phyloP scores from a whole-genome alignment of 1,140 invertebrate species.

The Rhopalosiphum padi region DNA sequence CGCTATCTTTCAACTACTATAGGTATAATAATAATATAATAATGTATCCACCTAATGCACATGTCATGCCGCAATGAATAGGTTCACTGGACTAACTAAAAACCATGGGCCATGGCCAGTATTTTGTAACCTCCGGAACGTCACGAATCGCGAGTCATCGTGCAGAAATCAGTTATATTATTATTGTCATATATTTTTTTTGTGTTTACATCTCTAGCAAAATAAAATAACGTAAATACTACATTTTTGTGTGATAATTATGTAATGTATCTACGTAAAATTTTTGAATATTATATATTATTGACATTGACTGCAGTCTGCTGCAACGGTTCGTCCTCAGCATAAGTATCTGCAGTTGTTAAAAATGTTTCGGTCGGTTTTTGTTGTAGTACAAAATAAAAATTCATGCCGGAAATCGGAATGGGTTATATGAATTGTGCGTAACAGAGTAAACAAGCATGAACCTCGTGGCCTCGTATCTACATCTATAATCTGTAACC shows the following conservation, averaged over 20 bases:
- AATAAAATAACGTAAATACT: not conserved
- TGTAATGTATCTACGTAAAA: not conserved
- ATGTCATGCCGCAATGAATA: not conserved
- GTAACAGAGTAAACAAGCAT: not conserved
- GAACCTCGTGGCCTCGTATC: not conserved
- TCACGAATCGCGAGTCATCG: not conserved
- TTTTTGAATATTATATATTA: not conserved
- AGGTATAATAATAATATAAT: not conserved
- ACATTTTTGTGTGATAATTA: not conserved
- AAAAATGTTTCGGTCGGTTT: not conserved
- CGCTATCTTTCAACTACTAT: not conserved
- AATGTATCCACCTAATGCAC: not conserved
- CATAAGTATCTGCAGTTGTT: not conserved
- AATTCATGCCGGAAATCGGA: not conserved
- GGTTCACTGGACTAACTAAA: slow-evolving; percentile 24
- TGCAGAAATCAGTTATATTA: not conserved
- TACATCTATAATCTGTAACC: not conserved
- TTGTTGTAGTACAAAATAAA: not conserved
- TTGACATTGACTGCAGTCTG: not conserved
- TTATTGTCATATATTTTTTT: not conserved
- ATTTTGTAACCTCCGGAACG: not conserved
- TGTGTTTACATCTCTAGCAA: not conserved
- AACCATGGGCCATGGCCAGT: not conserved
- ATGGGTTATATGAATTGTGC: not conserved
- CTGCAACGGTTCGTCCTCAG: not conserved